Evolutionary conservation across 2,888 invertebrate genomes (phyloP), one percentile per base, ranked within the genome.

Genomic region (Poecilobothrus nobilitatus): DNA sequence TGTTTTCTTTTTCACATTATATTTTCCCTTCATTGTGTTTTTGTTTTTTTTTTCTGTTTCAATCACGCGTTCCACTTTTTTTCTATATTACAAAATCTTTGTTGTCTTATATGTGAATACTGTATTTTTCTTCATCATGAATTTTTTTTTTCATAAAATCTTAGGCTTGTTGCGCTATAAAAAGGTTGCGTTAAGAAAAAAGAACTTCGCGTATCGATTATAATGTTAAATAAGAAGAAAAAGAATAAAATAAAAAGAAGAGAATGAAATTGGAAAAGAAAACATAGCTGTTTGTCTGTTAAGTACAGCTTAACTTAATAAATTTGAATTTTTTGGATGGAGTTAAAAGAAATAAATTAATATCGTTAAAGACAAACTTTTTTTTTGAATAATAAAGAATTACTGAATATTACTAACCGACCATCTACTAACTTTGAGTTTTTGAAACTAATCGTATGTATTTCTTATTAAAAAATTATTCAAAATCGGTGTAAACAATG

Each of bases 21-120:
- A 37, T 53, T 53, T 15, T 15, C 9, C n/a, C 53, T 6, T 15
- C 53, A 15, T 18, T 12, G 53, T 37, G 37, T 37, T 37, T 4
- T 37, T 37, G 37, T 53, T 18, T 18, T 53, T 18, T 18, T 53
- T 53, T 53, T 53, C 53, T 53, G 9, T 53, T 53, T 53, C 53
- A 53, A 53, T 53, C 53, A 53, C 53, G 53, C 53, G 53, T 53
- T 53, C 53, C 18, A 53, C 53, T 53, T 53, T 41, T 53, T 41
- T 53, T 53, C n/a, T n/a, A 18, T 53, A 9, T 53, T 53, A 53
- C 12, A 2, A 12, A 15, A 15, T 53, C 15, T 53, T 53, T 53
- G 7, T n/a, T n/a, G n/a, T n/a, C n/a, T n/a, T 53, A 2, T 41
- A 41, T 8, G 27, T 27, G 27, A 27, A 5, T 27, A 27, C 27